Conservation (phyloP, 2,113 vertebrate genomes). For the Nannobrachium achirus region DNA sequence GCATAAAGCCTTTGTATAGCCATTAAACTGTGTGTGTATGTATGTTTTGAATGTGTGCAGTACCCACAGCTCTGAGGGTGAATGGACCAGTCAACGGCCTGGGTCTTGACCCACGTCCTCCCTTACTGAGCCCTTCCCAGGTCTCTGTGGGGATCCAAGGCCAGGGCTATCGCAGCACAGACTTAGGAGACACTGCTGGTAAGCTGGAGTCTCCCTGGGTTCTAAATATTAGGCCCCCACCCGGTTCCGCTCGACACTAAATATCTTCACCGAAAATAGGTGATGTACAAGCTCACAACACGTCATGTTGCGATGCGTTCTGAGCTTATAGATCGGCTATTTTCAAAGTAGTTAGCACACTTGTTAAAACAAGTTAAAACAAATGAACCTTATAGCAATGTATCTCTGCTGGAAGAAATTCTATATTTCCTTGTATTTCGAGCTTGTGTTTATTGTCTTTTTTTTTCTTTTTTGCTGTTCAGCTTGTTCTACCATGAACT, state of each 20-base stretch:
- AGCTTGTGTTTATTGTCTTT: not conserved
- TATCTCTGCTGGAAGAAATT: not conserved
- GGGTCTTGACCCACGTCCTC: slow-evolving; percentile 78
- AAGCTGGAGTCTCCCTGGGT: slow-evolving; percentile 3
- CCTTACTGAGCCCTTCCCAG: slow-evolving; percentile 80
- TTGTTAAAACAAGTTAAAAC: too few relatives aligned
- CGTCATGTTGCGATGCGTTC: too few relatives aligned
- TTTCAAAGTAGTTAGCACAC: not conserved
- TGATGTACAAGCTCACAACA: too few relatives aligned
- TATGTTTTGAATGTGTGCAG: slow-evolving; percentile 65
- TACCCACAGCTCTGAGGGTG: slow-evolving; percentile 81
- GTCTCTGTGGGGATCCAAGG: slow-evolving; percentile 79
- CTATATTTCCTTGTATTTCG: not conserved
- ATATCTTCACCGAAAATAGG: too few relatives aligned
- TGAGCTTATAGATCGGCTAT: not conserved
- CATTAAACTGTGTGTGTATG: slow-evolving; percentile 21
- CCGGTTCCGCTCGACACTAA: too few relatives aligned
- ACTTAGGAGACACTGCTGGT: slow-evolving; percentile 85
- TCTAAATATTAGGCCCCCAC: too few relatives aligned
- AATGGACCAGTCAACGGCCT: slow-evolving; percentile 83
- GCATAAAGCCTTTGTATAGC: not conserved
- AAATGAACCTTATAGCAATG: not conserved
- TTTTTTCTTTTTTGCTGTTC: slow-evolving; percentile 3
- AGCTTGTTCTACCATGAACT: slow-evolving; percentile 81
- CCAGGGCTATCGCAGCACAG: slow-evolving; percentile 81